phyloP scores from a whole-genome alignment of 2,797 vertebrate genomes.

The Acrossocheilus fasciatus region DNA sequence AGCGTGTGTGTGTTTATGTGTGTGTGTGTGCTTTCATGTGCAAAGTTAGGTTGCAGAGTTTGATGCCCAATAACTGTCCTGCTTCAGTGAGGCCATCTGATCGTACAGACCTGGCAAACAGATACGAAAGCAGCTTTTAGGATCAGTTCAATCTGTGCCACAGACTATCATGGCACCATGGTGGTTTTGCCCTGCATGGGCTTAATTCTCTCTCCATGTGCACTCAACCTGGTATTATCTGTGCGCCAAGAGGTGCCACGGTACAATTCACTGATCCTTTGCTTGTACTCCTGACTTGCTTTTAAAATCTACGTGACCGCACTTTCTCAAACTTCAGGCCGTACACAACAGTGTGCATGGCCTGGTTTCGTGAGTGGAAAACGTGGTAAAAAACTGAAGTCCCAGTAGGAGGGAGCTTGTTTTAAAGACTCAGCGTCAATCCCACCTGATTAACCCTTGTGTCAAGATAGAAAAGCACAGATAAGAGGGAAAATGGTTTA shows the following conservation, averaged over 20 bases:
- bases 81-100: constrained; percentile 54
- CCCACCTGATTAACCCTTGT: constrained; percentile 58
- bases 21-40: constrained; percentile 25
- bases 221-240: constrained; percentile 29
- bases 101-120: constrained; percentile 54
- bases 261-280: background rate
- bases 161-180: constrained; percentile 20
- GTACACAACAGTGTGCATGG: background rate
- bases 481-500: constrained; percentile 58
- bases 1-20: background rate
- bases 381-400: background rate
- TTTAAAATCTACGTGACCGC: background rate
- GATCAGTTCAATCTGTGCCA: constrained; percentile 56
- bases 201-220: constrained; percentile 40
- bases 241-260: constrained; percentile 12
- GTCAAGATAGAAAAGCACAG: constrained; percentile 54
- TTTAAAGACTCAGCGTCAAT: constrained; percentile 48
- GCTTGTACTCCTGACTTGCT: constrained; percentile 2
- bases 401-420: constrained; percentile 1
- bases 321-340: background rate
- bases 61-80: constrained; percentile 36
- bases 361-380: constrained; percentile 13
- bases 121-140: constrained; percentile 50
- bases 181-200: constrained; percentile 19
- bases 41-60: background rate